phyloP scores from a whole-genome alignment of 2,888 invertebrate genomes.

The Coecobrya sp. region DNA sequence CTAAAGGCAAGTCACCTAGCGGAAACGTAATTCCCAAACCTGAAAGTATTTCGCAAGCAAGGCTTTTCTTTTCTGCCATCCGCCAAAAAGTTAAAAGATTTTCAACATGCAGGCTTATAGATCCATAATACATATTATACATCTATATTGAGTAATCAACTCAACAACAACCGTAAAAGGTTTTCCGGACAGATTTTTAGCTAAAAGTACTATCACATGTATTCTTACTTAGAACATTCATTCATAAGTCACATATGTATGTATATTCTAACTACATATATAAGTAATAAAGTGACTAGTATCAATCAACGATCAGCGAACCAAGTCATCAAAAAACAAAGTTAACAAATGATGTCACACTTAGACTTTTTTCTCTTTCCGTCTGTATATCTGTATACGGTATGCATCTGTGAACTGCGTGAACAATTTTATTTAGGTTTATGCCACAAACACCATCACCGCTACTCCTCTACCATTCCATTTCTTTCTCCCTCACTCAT shows the following conservation, averaged over 20 bases:
- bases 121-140: neutral
- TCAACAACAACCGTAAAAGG: constrained; percentile 42
- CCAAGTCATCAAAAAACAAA: constrained; percentile 52
- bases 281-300: neutral
- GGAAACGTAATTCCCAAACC: constrained; percentile 41
- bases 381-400: neutral
- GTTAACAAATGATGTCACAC: constrained; percentile 51
- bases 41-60: constrained; percentile 22
- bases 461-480: neutral
- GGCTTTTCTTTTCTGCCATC: neutral
- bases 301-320: constrained; percentile 51
- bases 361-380: neutral
- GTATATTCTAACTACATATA: neutral
- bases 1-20: constrained; percentile 49
- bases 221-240: no score
- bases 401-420: neutral
- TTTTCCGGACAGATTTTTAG: constrained; percentile 43
- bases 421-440: constrained; percentile 30
- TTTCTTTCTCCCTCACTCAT: constrained; percentile 16
- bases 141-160: constrained; percentile 27
- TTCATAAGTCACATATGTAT: no score
- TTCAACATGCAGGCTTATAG: constrained; percentile 1
- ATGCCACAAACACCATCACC: constrained; percentile 24
- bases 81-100: neutral
- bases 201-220: neutral